Evolutionary conservation across 1,140 invertebrate species (phyloP), one percentile per base, ranked within the genome.

Genomic region (Lucilia sericata): DNA sequence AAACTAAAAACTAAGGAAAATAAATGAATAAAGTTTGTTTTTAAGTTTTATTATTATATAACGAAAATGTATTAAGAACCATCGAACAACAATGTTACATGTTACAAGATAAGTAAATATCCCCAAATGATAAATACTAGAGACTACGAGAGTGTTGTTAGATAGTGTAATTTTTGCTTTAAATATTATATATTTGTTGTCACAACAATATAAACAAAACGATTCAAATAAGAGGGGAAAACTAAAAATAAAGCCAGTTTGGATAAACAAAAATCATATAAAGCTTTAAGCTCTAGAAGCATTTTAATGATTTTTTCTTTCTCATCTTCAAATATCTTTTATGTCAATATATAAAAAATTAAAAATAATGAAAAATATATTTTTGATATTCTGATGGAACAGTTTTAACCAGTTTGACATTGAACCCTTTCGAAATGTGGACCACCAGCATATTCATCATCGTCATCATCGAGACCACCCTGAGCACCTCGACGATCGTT

Each of bases 401-500:
- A 19, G n/a, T 49, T 55, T 84, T 89, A 89, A 86, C 88, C 86
- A 2, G 89, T 90, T 86, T 90, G 89, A 65, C 89, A 90, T 65
- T 90, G 89, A 1, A 90, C 89, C 78, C 87, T 86, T 42, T 89
- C 87, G 13, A 90, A 88, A 80, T 88, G 88, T 51, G 88, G 87
- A 60, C 87, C 87, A 49, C 70, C 83, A 30, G 85, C 84, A 3
- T 88, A 86, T 12, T 90, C 89, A 34, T 90, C 89, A 34, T 90
- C 89, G 12, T 90, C 89, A 17, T 87, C 88, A 19, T 84, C 84
- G 49, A 88, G 90, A 12, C 34, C 0, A 0, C 84, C 82, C 17
- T 55, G 74, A 30, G 47, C 83, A 80, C 60, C 84, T 21, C 74
- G 60, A 36, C 95, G 94, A 85, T 96, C 95, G 85, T 95, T 94